Base-by-base conservation (phyloP, 2,888 invertebrate genomes). In the Lithophane socia region DNA sequence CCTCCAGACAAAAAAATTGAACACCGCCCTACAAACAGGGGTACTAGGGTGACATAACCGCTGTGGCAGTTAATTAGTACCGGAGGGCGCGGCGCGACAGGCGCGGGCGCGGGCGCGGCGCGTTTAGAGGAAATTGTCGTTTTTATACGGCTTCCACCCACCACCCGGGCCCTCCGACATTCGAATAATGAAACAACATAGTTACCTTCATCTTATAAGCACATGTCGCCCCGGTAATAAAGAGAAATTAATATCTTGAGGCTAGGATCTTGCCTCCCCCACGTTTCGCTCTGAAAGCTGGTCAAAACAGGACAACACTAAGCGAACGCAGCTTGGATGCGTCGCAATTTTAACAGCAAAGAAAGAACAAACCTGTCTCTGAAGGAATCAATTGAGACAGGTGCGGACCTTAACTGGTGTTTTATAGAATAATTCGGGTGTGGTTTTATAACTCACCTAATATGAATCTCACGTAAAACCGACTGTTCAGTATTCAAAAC, bases 1-100 rank as follows among this genome's bases (percentile, higher is more conserved):
- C 83, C 80, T 85, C 79, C 73, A 90, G 89, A 89, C 89, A 92
- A 90, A 94, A 94, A 93, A 93, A 92, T 79, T 92, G 88, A 89
- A 92, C 91, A 91, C 91, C 94, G 92, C 94, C 94, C 94, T 90
- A 91, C 92, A 91, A 92, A 92, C 92, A 90, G 91, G 93, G 94
- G 95, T 95, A 96, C 96, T 93, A 95, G 96, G 96, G 95, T 96
- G 96, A 96, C 96, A 96, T 96, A 96, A 96, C 95, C 94, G 92
- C 91, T 91, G 94, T 94, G 94, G 95, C 95, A 96, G 96, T 96
- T 96, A 96, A 96, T 96, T 96, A 96, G 96, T 91, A 91, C 91
- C 91, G 92, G 93, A 95, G 96, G 95, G 95, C 93, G 95, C 94
- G 95, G 93, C 95, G 93, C 92, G 93, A 94, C 93, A 94, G 95